Base-by-base conservation (phyloP, 2,888 invertebrate genomes). In the Busseola fusca region DNA sequence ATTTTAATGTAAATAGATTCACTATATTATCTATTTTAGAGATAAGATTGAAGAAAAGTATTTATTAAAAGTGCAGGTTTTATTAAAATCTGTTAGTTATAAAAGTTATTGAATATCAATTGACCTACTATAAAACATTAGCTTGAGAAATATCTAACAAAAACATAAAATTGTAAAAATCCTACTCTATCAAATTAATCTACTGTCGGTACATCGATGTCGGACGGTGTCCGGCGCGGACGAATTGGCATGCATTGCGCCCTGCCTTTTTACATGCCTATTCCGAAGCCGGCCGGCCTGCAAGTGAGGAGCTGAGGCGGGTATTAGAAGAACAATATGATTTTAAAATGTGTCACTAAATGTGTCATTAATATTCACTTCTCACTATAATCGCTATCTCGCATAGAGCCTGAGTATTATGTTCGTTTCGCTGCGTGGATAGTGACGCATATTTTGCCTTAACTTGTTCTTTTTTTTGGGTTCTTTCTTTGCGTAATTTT, bases 231-330 rank as follows among this genome's bases (percentile, higher is more conserved):
- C 91, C 91, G 87, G 89, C 85, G 81, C 84, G 88, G 90, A 90
- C 89, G 92, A 94, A 93, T 94, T 94, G 94, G 93, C 94, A 94
- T 94, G 94, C 94, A 94, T 94, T 93, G 93, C 93, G 90, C 89
- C 88, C 85, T 83, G 84, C 91, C 91, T 93, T 94, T 94, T 94
- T 94, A 94, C 93, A 92, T 92, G 92, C 92, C 93, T 92, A 91
- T 92, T 89, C 91, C 87, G 81, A 88, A 87, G 86, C 87, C 86
- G 82, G 83, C 82, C 71, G 37, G 60, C 63, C 42, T 64, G 5
- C 78, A 86, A 87, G 75, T 30, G n/a, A 80, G 50, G 72, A 81
- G 86, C 70, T 71, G 6, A 4, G 82, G 88, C 87, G 86, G 58
- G 1, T 67, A 14, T 25, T 62, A 62, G 34, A 50, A 27, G 4